A percentile compares a stretch with the other conserved stretches of the same genome.
These are phyloP conservation scores for Protomyctophum bolini DNA, from an alignment of 2,113 vertebrate species.

Conservation along the genomic window DNA sequence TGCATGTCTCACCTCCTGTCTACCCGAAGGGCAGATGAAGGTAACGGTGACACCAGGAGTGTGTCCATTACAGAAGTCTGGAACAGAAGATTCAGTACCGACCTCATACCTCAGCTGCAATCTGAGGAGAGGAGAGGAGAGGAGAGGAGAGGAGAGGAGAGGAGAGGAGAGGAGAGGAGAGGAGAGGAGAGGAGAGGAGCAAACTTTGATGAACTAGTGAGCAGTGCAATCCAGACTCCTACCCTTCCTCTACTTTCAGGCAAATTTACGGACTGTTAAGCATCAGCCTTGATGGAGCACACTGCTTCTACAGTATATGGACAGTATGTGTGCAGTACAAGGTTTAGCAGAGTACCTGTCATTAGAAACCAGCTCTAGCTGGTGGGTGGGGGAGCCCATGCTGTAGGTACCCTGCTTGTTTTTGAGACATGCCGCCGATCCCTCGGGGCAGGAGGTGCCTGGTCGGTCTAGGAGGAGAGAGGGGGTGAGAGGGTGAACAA, in stretches of 20 bases:
- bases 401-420: slow-evolving; percentile 64
- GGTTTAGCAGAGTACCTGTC: slow-evolving; percentile 80
- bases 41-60: slow-evolving; percentile 88
- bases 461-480: slow-evolving; percentile 48
- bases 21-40: slow-evolving; percentile 89
- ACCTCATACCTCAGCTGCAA: slow-evolving; percentile 83
- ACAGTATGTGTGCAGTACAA: neutral
- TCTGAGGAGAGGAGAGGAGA: slow-evolving; percentile 66
- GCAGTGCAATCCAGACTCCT: neutral
- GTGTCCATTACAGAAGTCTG: slow-evolving; percentile 82
- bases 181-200: neutral
- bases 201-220: no score
- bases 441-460: slow-evolving; percentile 74
- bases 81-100: slow-evolving; percentile 35
- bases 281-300: neutral
- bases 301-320: neutral
- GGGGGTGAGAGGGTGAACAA: neutral
- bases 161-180: neutral
- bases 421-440: slow-evolving; percentile 87
- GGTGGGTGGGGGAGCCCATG: slow-evolving; percentile 82
- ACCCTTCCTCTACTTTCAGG: no score
- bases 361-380: slow-evolving; percentile 75
- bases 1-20: slow-evolving; percentile 78
- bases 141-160: neutral
- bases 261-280: neutral